phyloP scores from a whole-genome alignment of 2,888 invertebrate species.

The Selenia dentaria region DNA sequence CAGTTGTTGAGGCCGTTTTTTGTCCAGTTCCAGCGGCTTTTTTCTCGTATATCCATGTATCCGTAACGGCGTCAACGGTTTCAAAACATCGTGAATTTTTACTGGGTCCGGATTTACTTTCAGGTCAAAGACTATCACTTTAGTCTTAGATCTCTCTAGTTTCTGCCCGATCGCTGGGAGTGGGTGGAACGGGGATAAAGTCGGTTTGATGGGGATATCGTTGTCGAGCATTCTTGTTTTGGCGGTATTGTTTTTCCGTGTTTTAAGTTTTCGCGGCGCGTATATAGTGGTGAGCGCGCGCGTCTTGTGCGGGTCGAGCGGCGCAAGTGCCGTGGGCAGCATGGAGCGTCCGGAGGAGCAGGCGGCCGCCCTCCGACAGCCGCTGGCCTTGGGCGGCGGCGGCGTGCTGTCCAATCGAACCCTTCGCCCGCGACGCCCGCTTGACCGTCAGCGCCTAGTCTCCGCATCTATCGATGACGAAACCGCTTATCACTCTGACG shows the following conservation, averaged over 20 bases:
- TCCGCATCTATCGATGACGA: slow-evolving; percentile 12
- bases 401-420: slow-evolving; percentile 38
- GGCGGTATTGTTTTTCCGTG: slow-evolving; percentile 69
- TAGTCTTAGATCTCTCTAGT: slow-evolving; percentile 59
- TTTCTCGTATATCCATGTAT: slow-evolving; percentile 60
- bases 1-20: slow-evolving; percentile 63
- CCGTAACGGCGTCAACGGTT: slow-evolving; percentile 68
- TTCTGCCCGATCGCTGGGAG: slow-evolving; percentile 77
- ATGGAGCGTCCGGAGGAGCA: slow-evolving; percentile 63
- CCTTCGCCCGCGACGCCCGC: slow-evolving; percentile 25
- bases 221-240: slow-evolving; percentile 73
- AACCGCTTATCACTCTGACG: slow-evolving; percentile 5
- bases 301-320: slow-evolving; percentile 67
- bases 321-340: slow-evolving; percentile 72
- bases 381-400: slow-evolving; percentile 60
- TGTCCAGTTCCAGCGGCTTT: slow-evolving; percentile 50
- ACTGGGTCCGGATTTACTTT: slow-evolving; percentile 51
- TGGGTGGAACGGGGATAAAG: slow-evolving; percentile 73
- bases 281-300: slow-evolving; percentile 77
- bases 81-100: slow-evolving; percentile 66
- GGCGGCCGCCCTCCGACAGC: slow-evolving; percentile 67
- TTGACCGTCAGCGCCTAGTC: slow-evolving; percentile 22
- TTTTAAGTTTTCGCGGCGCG: slow-evolving; percentile 71
- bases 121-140: slow-evolving; percentile 71
- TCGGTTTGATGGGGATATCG: slow-evolving; percentile 62